Evolutionary conservation across 2,888 invertebrate species (phyloP).

Genomic region (Isotomurus palustris): DNA sequence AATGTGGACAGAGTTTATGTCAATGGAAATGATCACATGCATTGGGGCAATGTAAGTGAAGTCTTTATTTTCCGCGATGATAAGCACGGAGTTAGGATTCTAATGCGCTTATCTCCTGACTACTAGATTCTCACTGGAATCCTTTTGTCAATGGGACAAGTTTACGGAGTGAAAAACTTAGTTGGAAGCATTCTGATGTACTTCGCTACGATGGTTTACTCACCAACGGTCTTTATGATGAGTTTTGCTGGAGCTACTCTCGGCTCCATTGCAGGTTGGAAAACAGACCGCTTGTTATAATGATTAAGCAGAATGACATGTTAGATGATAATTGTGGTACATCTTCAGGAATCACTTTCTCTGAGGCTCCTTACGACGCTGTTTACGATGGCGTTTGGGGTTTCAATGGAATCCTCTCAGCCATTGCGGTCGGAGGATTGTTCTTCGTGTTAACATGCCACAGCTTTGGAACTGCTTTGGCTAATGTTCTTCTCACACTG

Average conservation of each 20-base stretch:
- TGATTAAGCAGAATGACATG: neutral
- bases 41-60: conserved; percentile 50
- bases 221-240: conserved; percentile 51
- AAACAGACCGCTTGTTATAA: neutral
- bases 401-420: conserved; percentile 51
- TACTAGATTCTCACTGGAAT: conserved; percentile 51
- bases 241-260: conserved; percentile 50
- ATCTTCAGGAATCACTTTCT: conserved; percentile 31
- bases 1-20: neutral
- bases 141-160: conserved; percentile 51
- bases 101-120: neutral
- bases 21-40: conserved; percentile 13
- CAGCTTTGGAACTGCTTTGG: conserved; percentile 46
- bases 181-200: conserved; percentile 50
- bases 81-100: too few species aligned
- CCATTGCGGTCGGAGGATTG: conserved; percentile 51
- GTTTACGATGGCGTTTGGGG: conserved; percentile 53
- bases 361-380: conserved; percentile 39
- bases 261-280: conserved; percentile 50
- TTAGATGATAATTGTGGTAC: neutral
- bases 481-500: conserved; percentile 50
- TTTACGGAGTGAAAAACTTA: conserved; percentile 50
- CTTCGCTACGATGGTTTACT: conserved; percentile 51
- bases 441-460: conserved; percentile 51
- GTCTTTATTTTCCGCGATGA: too few species aligned